A percentile compares a stretch with the other conserved stretches of the same genome.
Conservation (phyloP, 2,113 vertebrate species). For the Merops nubicus region DNA sequence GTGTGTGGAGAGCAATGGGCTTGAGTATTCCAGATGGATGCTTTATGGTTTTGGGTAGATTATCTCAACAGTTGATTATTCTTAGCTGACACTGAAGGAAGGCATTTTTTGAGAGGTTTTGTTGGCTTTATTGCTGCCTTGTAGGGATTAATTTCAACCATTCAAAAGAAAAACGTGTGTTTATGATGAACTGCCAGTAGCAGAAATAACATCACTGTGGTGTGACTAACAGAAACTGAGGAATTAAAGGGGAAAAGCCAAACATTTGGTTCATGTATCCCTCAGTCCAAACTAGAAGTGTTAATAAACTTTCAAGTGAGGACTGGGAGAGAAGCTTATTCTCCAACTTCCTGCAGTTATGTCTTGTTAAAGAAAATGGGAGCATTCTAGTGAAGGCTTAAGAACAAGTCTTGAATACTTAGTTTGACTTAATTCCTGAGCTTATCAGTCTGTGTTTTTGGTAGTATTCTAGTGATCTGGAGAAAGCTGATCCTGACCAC, state of each 20-base stretch:
- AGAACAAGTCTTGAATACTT: not conserved
- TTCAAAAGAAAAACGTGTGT: not conserved
- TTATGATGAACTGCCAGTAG: not conserved
- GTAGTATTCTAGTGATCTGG: constrained; percentile 86
- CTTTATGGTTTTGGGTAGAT: not conserved
- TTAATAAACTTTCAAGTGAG: not conserved
- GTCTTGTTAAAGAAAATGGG: not conserved
- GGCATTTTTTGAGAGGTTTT: fast-evolving
- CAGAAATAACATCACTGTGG: not conserved
- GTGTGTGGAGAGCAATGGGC: fast-evolving
- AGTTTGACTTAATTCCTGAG: not conserved
- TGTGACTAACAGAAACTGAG: not conserved
- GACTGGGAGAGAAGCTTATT: not conserved
- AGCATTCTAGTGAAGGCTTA: not conserved
- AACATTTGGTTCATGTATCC: not conserved
- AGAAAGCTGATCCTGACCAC: constrained; percentile 92
- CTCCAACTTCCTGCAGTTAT: not conserved
- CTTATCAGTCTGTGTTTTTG: not conserved
- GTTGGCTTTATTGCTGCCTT: not conserved
- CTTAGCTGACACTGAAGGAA: not conserved
- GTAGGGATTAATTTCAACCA: not conserved
- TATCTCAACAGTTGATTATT: not conserved
- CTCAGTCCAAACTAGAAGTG: not conserved
- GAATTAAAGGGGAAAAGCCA: not conserved
- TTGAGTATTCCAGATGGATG: not conserved